Evolutionary conservation across 2,888 invertebrate species (phyloP).

Genomic region (Apamea anceps): DNA sequence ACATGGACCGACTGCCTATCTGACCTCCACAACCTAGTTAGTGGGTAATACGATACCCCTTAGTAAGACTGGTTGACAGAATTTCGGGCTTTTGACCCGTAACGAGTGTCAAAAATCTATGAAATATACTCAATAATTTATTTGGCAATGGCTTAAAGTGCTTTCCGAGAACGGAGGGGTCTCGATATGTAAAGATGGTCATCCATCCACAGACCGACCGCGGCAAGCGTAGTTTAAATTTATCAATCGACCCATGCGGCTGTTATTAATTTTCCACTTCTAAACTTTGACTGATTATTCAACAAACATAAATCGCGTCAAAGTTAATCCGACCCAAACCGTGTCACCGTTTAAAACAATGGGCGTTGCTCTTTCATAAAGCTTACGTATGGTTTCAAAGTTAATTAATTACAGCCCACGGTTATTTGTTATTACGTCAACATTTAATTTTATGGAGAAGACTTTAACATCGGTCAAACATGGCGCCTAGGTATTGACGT

Average conservation of each 20-base stretch:
- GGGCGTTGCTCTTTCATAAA: slow-evolving; percentile 36
- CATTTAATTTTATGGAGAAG: not conserved
- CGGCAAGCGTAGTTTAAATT: not conserved
- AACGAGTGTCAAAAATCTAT: not conserved
- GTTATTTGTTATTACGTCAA: slow-evolving; percentile 33
- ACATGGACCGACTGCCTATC: not conserved
- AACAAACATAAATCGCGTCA: slow-evolving; percentile 34
- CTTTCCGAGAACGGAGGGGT: not conserved
- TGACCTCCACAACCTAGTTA: not conserved
- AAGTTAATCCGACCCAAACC: slow-evolving; percentile 20
- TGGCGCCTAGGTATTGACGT: slow-evolving; percentile 4
- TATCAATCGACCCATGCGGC: not conserved
- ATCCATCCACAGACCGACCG: not conserved
- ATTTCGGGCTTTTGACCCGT: not conserved
- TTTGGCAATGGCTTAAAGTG: not conserved
- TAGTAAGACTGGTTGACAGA: not conserved
- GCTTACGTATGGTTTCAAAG: slow-evolving; percentile 33
- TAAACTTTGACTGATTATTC: not conserved
- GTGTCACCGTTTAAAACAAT: slow-evolving; percentile 40
- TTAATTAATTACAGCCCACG: slow-evolving; percentile 40
- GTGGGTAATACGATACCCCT: not conserved
- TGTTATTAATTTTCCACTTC: not conserved
- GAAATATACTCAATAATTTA: not conserved
- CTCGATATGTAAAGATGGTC: not conserved
- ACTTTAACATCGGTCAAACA: slow-evolving; percentile 27